Evolutionary conservation across 2,113 vertebrate genomes (phyloP).

Genomic region (Gulo gulo): DNA sequence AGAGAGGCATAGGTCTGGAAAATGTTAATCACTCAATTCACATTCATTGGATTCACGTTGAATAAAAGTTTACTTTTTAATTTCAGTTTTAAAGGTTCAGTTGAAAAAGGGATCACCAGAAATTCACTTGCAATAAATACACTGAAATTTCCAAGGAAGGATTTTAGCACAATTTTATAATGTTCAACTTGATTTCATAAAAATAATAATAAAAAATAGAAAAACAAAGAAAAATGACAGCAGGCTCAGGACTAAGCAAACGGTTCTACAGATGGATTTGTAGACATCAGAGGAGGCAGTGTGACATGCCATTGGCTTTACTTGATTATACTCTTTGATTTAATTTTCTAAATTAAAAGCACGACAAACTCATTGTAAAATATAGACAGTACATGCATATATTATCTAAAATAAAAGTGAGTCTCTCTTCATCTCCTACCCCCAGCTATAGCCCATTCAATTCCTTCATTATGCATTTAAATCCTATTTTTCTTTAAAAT

Average conservation of each 20-base stretch:
- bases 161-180: not conserved
- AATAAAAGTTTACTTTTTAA: constrained; percentile 20
- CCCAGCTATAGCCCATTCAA: too few relatives aligned
- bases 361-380: not conserved
- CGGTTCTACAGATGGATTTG: not conserved
- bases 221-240: not conserved
- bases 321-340: not conserved
- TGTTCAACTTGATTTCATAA: not conserved
- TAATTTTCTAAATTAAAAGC: not conserved
- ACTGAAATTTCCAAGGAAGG: not conserved
- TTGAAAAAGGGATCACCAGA: not conserved
- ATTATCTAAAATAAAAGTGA: not conserved
- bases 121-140: not conserved
- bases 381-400: not conserved
- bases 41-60: constrained; percentile 24
- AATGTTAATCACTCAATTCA: not conserved
- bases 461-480: not conserved
- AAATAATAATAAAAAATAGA: not conserved
- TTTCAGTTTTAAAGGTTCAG: not conserved
- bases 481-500: not conserved
- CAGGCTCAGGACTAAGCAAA: not conserved
- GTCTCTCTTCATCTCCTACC: not conserved
- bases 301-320: not conserved
- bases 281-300: not conserved
- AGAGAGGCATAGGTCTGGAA: not conserved